phyloP scores from a whole-genome alignment of 92 coral and sea anemone species.

The Pocillopora meandrina region DNA sequence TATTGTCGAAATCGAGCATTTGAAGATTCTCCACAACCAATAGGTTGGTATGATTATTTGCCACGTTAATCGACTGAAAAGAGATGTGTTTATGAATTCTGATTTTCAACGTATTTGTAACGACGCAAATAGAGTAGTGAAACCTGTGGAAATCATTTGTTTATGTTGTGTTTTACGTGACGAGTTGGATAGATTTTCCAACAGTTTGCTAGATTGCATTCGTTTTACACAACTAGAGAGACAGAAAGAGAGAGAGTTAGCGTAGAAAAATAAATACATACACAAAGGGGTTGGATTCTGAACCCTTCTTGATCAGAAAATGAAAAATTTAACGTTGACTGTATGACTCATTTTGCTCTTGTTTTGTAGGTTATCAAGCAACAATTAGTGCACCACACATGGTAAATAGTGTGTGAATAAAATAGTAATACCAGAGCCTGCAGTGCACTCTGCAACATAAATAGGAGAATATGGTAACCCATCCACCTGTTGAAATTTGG shows the following conservation, averaged over 20 bases:
- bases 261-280: no score
- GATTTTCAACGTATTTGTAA: neutral
- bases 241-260: no score
- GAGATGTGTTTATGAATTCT: neutral
- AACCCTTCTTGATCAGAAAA: no score
- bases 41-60: slow-evolving; percentile 51
- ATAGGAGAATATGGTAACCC: no score
- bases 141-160: no score
- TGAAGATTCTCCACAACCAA: slow-evolving; percentile 91
- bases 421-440: neutral
- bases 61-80: neutral
- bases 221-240: no score
- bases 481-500: no score
- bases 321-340: neutral
- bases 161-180: no score
- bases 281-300: no score
- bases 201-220: no score
- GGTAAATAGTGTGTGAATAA: slow-evolving; percentile 41
- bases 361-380: slow-evolving; percentile 73
- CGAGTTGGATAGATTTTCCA: no score
- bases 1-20: slow-evolving; percentile 71
- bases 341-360: neutral
- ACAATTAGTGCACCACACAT: slow-evolving; percentile 95
- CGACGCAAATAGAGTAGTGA: neutral
- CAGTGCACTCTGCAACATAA: neutral